Percentiles rank a stretch among this genome's conserved stretches.
Evolutionary conservation across 35 echinoderm and acorn worm genomes (phyloP).

Genomic region (Heliocidaris tuberculata): DNA sequence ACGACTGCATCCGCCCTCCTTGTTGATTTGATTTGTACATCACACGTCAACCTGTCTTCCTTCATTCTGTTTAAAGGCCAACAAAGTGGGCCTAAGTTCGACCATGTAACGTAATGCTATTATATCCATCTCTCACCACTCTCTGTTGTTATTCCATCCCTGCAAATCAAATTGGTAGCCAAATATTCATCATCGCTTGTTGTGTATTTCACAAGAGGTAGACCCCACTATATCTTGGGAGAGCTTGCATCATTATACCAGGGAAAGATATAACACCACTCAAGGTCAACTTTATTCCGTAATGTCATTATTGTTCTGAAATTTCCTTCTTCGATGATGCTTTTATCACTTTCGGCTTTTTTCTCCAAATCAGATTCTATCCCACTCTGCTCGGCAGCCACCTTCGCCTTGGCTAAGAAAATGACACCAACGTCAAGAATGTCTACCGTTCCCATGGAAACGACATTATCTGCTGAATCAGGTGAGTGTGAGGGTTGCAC

Average conservation of each 20-base stretch:
- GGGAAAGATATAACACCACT: neutral
- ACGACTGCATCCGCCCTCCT: neutral
- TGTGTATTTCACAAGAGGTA: neutral
- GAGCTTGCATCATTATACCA: neutral
- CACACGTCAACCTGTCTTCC: neutral
- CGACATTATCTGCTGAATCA: constrained; percentile 25
- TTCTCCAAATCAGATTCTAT: constrained; percentile 22
- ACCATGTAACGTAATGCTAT: neutral
- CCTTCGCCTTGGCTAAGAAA: neutral
- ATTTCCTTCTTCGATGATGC: neutral
- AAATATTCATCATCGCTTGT: neutral
- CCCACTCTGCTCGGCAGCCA: neutral
- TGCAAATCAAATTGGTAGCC: neutral
- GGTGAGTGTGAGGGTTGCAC: constrained; percentile 13
- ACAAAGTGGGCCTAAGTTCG: neutral
- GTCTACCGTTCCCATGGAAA: constrained; percentile 49
- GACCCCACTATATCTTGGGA: neutral
- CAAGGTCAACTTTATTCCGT: neutral
- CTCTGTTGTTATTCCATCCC: neutral
- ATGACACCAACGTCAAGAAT: constrained; percentile 52
- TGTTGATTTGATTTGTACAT: neutral
- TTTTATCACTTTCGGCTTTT: constrained; percentile 3
- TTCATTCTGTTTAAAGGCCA: neutral
- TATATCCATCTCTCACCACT: neutral
- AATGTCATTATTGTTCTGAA: neutral